Percentiles rank a stretch among this genome's conserved stretches.
Conservation (phyloP, 2,888 invertebrate genomes). For the Chelonus formosanus region DNA sequence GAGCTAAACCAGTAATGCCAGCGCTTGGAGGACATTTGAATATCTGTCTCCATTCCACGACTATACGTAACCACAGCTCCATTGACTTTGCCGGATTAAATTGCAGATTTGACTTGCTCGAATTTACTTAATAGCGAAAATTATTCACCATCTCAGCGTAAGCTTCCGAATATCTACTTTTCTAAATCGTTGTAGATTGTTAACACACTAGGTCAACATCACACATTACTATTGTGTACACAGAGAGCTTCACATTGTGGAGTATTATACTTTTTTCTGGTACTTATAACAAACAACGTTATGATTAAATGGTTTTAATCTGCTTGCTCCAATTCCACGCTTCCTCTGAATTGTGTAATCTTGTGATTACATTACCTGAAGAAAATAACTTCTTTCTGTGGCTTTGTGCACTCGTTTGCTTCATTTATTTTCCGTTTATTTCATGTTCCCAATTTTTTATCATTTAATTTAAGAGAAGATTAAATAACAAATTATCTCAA, state of each 20-base stretch:
- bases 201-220: too few species aligned
- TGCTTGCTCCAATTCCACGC: constrained; percentile 2
- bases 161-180: neutral
- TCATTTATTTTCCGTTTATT: too few species aligned
- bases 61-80: constrained; percentile 46
- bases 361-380: neutral
- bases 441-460: too few species aligned
- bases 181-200: too few species aligned
- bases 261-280: neutral
- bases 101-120: constrained; percentile 43
- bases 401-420: too few species aligned
- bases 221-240: too few species aligned
- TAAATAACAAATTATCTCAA: too few species aligned
- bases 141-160: constrained; percentile 28
- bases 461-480: too few species aligned
- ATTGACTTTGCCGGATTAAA: constrained; percentile 44
- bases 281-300: neutral
- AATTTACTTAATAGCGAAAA: constrained; percentile 45
- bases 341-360: neutral
- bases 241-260: too few species aligned
- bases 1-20: constrained; percentile 15
- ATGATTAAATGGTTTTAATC: neutral
- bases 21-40: constrained; percentile 40
- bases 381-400: too few species aligned
- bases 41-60: constrained; percentile 43